Conservation (phyloP, 2,888 invertebrate genomes). For the Apeira syringaria region DNA sequence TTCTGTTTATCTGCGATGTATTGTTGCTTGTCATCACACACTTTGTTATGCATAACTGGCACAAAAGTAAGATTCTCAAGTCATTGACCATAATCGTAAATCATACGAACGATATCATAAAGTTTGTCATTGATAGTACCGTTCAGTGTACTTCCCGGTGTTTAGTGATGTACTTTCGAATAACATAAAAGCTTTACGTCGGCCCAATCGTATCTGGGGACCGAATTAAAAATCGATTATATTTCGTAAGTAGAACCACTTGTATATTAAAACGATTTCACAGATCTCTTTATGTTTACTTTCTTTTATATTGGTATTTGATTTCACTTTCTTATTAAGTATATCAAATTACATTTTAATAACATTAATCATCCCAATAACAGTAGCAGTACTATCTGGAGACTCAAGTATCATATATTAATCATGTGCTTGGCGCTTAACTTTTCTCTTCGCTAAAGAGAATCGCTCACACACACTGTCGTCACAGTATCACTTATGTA, state of each 20-base stretch:
- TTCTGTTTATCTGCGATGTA: too few relatives aligned
- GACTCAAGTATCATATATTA: too few relatives aligned
- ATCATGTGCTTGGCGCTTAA: too few relatives aligned
- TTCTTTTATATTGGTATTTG: background rate
- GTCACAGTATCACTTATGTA: too few relatives aligned
- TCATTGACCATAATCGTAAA: constrained; percentile 28
- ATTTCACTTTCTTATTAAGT: background rate
- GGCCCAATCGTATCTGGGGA: constrained; percentile 25
- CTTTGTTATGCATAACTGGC: constrained; percentile 12
- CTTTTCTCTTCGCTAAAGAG: too few relatives aligned
- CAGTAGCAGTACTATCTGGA: too few relatives aligned
- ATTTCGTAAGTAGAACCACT: constrained; percentile 19
- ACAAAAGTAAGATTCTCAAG: constrained; percentile 17
- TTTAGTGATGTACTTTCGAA: constrained; percentile 21
- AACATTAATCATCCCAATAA: too few relatives aligned
- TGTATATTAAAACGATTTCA: constrained; percentile 2
- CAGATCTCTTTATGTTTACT: background rate
- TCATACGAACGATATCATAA: constrained; percentile 28
- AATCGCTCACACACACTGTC: too few relatives aligned
- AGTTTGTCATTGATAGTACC: constrained; percentile 31
- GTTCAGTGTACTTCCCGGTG: constrained; percentile 23
- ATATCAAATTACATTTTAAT: background rate
- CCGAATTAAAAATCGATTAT: constrained; percentile 30
- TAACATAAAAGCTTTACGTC: constrained; percentile 24
- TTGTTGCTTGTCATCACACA: too few relatives aligned